Evolutionary conservation across 2,888 invertebrate genomes (phyloP), one percentile per base, ranked within the genome.

Genomic region (Campopleginae sp.): DNA sequence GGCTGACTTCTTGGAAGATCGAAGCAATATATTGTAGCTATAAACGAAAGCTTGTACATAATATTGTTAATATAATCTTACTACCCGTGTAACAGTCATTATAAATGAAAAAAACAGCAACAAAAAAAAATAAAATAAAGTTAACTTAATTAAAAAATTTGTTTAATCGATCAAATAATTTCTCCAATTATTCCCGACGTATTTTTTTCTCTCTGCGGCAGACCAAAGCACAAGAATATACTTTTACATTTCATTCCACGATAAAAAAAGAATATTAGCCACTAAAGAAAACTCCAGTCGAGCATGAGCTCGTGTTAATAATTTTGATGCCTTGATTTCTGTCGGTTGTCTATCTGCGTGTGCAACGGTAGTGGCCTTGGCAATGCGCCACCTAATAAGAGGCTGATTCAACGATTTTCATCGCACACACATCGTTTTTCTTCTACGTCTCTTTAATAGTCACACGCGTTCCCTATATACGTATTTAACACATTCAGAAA

Each of bases 41-140:
- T 80, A 88, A 80, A 72, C 12, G 14, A 87, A 90, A 90, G 89
- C 90, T 88, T 92, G 92, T 92, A 92, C 82, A 92, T 92, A 92
- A 90, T 90, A 90, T 91, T 92, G 92, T 92, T 92, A 89, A 91
- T 91, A 92, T 91, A 91, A 92, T 90, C 90, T 92, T 91, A 91
- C 88, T 90, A 92, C 90, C 89, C 90, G 91, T 88, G 91, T 90
- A 89, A 89, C 91, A 92, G 90, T 91, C 90, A 92, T 90, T 92
- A 92, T 92, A 90, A 88, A 89, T 89, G 89, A 90, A 90, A 89
- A 88, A 79, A 80, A 76, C 19, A 72, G 66, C 31, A 70, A 71
- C 66, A 66, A 76, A 86, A 84, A 84, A 82, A 87, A 86, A 76
- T 58, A 31, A 65, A 86, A 86, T 82, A 91, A 89, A 91, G 90